Conservation (phyloP, 2,888 invertebrate genomes). For the Drepanosiphum platanoidis region DNA sequence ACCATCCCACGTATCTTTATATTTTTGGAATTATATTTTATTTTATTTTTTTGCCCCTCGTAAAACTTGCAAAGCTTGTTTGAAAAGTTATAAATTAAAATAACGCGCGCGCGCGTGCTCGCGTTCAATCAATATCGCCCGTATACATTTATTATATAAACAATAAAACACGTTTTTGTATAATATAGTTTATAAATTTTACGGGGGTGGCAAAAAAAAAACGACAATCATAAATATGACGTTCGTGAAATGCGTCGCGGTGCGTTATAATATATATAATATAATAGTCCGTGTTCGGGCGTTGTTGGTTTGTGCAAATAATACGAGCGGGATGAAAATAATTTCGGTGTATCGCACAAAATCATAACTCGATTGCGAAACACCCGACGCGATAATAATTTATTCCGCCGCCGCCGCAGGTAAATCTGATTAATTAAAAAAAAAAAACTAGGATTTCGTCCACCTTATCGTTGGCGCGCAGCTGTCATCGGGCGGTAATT, state of each 20-base stretch:
- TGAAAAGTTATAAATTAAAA: constrained; percentile 10
- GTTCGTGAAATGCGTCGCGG: neutral
- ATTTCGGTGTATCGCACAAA: neutral
- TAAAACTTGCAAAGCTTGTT: constrained; percentile 3
- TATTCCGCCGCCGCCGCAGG: neutral
- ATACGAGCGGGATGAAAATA: neutral
- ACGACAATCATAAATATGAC: too few species aligned
- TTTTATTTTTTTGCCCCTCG: neutral
- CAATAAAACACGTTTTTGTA: neutral
- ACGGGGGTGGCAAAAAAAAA: neutral
- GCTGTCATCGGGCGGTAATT: neutral
- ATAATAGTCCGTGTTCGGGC: neutral
- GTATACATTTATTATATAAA: neutral
- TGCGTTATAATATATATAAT: neutral
- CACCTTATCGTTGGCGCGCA: neutral
- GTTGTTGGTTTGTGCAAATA: neutral
- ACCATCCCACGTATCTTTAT: neutral
- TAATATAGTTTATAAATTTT: neutral
- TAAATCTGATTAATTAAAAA: too few species aligned
- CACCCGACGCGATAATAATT: neutral
- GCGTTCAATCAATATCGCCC: neutral
- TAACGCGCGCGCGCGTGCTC: neutral
- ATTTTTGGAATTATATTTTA: neutral
- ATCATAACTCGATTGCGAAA: neutral
- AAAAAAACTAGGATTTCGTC: too few species aligned